Percentiles rank a stretch among this genome's conserved stretches.
These are phyloP conservation scores for Anableps anableps DNA, from an alignment of 2,797 vertebrate genomes.

Conservation along the genomic window DNA sequence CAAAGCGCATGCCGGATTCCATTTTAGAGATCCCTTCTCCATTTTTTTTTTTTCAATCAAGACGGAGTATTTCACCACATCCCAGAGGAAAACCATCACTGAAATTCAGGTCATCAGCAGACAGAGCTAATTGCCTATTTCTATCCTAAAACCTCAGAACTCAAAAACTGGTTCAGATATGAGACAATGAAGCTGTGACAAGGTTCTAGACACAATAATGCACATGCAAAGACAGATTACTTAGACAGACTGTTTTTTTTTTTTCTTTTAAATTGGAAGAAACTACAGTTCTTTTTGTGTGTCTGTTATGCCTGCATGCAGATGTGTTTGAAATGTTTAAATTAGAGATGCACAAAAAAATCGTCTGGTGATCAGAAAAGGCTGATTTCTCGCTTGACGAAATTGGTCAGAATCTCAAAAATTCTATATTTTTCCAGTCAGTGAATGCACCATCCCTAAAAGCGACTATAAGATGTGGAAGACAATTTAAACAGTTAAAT, in stretches of 20 bases:
- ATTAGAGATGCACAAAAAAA: conserved; percentile 3
- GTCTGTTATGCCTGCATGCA: conserved; percentile 38
- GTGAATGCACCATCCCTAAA: background rate
- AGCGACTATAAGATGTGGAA: too few relatives aligned
- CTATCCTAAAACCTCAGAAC: conserved; percentile 33
- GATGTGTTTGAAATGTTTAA: conserved; percentile 25
- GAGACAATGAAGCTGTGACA: conserved; percentile 40
- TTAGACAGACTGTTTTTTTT: conserved; percentile 16
- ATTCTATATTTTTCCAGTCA: background rate
- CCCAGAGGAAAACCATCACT: conserved; percentile 37
- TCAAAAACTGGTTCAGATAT: conserved; percentile 28
- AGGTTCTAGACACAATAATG: conserved; percentile 16
- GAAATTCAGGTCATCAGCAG: conserved; percentile 45
- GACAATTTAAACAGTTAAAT: too few relatives aligned
- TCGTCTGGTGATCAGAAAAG: background rate
- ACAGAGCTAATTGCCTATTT: conserved; percentile 27
- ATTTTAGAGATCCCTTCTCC: conserved; percentile 29
- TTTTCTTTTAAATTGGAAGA: conserved; percentile 4
- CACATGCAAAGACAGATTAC: conserved; percentile 55
- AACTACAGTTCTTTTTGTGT: background rate
- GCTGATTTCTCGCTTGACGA: background rate
- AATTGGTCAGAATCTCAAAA: background rate
- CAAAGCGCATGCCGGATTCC: conserved; percentile 83
- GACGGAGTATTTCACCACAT: conserved; percentile 56
- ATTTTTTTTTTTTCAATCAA: conserved; percentile 63